These are phyloP conservation scores for Apamea sordens DNA, from an alignment of 2,888 invertebrate genomes.

Conservation along the genomic window DNA sequence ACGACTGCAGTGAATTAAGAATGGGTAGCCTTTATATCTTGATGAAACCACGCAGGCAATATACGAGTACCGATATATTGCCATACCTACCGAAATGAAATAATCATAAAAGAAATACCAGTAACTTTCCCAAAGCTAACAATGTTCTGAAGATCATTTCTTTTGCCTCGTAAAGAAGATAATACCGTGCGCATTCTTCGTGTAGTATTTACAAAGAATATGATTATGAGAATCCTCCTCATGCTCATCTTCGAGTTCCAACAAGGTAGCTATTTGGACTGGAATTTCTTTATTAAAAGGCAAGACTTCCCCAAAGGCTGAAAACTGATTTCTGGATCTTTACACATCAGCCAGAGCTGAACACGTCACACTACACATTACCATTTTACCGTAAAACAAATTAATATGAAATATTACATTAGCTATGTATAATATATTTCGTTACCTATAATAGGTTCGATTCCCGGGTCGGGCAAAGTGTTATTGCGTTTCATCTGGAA, in stretches of 20 bases:
- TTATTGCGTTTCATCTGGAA: too few relatives aligned
- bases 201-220: constrained; percentile 49
- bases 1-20: too few relatives aligned
- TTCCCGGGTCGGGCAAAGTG: neutral
- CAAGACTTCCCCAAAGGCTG: neutral
- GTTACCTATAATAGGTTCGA: neutral
- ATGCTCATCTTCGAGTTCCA: neutral
- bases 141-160: constrained; percentile 27
- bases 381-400: neutral
- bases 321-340: neutral
- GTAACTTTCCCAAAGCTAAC: constrained; percentile 14
- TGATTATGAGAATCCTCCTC: constrained; percentile 23
- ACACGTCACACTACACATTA: neutral
- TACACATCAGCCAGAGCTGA: neutral
- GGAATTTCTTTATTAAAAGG: constrained; percentile 46
- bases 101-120: neutral
- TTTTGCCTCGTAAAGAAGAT: constrained; percentile 27
- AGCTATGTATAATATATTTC: too few relatives aligned
- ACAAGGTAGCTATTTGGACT: constrained; percentile 25
- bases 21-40: neutral
- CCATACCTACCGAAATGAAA: neutral
- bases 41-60: neutral
- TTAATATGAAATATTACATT: neutral
- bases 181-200: constrained; percentile 35
- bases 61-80: neutral